A percentile compares a stretch with the other conserved stretches of the same genome.
phyloP scores from a whole-genome alignment of 2,797 vertebrate genomes.

The Brachyalestes nurse region DNA sequence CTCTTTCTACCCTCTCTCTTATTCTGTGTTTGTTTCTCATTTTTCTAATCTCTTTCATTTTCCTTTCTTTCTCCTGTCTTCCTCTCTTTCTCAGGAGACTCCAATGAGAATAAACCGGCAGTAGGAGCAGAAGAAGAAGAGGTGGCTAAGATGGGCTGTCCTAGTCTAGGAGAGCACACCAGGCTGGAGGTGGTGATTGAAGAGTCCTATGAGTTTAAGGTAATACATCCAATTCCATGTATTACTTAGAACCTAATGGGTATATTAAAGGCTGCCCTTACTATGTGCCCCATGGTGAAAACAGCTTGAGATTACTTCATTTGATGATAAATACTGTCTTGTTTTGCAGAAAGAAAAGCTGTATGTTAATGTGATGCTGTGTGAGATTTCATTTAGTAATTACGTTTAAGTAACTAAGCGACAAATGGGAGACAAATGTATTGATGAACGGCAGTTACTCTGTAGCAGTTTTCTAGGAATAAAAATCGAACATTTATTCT shows the following conservation, averaged over 20 bases:
- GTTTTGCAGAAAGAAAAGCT: no score
- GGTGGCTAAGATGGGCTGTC: conserved; percentile 84
- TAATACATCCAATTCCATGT: conserved; percentile 46
- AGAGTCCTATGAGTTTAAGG: conserved; percentile 90
- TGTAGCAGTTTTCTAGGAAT: neutral
- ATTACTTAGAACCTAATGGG: neutral
- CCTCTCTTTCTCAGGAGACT: conserved; percentile 74
- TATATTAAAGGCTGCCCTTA: neutral
- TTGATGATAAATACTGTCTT: no score
- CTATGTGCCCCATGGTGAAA: no score
- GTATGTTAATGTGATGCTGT: no score
- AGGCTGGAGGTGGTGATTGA: conserved; percentile 87
- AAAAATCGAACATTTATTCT: neutral
- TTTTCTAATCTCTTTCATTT: neutral
- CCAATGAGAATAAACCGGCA: conserved; percentile 82
- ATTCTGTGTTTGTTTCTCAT: no score
- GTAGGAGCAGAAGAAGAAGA: conserved; percentile 72
- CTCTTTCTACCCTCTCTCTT: no score
- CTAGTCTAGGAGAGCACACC: conserved; percentile 83
- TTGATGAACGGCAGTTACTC: no score
- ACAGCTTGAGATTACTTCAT: no score
- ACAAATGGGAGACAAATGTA: no score
- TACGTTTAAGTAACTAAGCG: no score
- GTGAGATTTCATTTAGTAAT: no score
- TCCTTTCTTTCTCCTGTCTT: neutral